phyloP scores from a whole-genome alignment of 2,888 invertebrate genomes.

The Rhamnusium bicolor region DNA sequence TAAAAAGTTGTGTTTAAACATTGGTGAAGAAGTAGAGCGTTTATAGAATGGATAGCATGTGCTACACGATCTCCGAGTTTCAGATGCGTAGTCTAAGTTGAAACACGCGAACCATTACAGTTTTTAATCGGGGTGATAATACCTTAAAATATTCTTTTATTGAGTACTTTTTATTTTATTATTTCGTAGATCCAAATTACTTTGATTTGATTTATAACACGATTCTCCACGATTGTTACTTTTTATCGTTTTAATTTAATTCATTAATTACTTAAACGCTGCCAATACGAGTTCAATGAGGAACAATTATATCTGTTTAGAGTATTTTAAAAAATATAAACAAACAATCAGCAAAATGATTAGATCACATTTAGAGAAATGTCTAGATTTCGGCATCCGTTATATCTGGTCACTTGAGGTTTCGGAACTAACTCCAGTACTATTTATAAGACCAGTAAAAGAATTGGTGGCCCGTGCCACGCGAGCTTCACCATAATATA shows the following conservation, averaged over 20 bases:
- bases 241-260: no score
- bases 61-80: conserved; percentile 27
- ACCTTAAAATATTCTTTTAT: neutral
- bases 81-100: conserved; percentile 4
- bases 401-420: neutral
- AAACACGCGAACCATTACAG: conserved; percentile 7
- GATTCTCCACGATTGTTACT: no score
- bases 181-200: no score
- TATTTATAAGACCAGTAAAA: neutral
- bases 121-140: conserved; percentile 9
- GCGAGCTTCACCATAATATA: neutral
- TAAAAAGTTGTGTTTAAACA: conserved; percentile 43
- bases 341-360: no score
- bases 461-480: conserved; percentile 21
- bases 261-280: no score
- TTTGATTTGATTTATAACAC: no score
- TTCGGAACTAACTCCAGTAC: neutral
- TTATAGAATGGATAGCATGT: conserved; percentile 25
- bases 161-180: no score
- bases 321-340: no score
- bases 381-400: neutral
- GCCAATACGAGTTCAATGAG: no score
- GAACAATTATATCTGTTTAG: no score
- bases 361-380: no score
- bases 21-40: conserved; percentile 35